Percentiles rank a stretch among this genome's conserved stretches.
phyloP scores from a whole-genome alignment of 1,140 invertebrate species.

The Leucophenga varia region DNA sequence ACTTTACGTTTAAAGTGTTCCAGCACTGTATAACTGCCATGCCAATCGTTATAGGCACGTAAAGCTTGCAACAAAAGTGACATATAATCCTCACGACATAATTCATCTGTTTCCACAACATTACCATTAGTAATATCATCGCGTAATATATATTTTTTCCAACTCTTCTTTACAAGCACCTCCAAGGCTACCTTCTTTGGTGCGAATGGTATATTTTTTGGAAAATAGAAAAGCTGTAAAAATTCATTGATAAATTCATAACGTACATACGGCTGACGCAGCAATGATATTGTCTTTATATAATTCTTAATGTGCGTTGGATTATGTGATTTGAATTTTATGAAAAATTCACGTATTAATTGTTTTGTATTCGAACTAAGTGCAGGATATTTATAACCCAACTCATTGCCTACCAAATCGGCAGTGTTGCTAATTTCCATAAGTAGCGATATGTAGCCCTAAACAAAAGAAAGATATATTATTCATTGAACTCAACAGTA shows the following conservation, averaged over 20 bases:
- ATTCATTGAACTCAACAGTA: not conserved
- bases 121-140: conserved; percentile 1
- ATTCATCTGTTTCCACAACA: not conserved
- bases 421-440: conserved; percentile 13
- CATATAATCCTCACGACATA: conserved; percentile 14
- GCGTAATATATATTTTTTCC: conserved; percentile 13
- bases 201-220: conserved; percentile 1
- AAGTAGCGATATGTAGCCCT: conserved; percentile 19
- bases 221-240: conserved; percentile 11
- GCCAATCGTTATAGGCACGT: conserved; percentile 11
- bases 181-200: conserved; percentile 15
- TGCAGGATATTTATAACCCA: conserved; percentile 12
- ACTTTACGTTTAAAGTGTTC: too few relatives aligned
- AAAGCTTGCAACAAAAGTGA: conserved; percentile 11
- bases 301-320: conserved; percentile 7
- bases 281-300: conserved; percentile 7
- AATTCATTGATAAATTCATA: conserved; percentile 19
- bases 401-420: conserved; percentile 13
- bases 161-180: conserved; percentile 12
- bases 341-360: conserved; percentile 12
- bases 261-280: conserved; percentile 16
- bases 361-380: conserved; percentile 11
- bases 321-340: conserved; percentile 13
- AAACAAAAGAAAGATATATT: not conserved
- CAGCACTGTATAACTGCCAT: conserved; percentile 1